Conservation (phyloP, 2,113 vertebrate species). For the Alligator sinensis region DNA sequence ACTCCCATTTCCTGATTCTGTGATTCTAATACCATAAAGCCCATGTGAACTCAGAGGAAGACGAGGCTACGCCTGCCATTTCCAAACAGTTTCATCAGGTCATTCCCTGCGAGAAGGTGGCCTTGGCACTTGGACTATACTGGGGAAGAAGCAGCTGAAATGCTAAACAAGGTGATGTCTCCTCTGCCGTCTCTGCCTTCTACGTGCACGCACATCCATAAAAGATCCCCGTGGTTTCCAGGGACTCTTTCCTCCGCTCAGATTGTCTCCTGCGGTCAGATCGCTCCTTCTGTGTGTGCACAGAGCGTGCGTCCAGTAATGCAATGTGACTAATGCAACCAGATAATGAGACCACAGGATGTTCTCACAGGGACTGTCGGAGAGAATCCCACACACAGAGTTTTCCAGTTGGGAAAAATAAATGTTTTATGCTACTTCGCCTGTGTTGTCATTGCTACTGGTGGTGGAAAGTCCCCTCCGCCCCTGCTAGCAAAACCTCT, state of each 20-base stretch:
- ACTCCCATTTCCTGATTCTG: too few species aligned
- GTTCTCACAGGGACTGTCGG: too few species aligned
- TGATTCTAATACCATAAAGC: background rate
- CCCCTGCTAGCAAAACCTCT: background rate
- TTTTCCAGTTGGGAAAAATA: too few species aligned
- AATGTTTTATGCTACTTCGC: background rate
- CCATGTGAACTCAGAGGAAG: background rate
- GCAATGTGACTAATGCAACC: background rate
- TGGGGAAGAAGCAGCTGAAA: slow-evolving; percentile 33
- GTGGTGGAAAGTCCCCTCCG: background rate
- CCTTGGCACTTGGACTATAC: background rate
- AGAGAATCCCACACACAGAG: background rate
- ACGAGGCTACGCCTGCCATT: background rate
- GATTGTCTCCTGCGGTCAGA: background rate
- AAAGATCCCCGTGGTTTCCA: background rate
- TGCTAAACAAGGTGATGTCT: background rate
- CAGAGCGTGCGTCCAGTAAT: background rate
- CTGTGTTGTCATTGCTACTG: background rate
- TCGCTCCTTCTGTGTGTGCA: background rate
- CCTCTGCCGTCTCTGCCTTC: background rate
- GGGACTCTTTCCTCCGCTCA: background rate
- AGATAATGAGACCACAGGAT: background rate
- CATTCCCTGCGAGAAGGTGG: slow-evolving; percentile 47
- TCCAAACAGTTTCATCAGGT: background rate
- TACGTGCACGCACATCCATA: background rate